phyloP scores from a whole-genome alignment of 2,797 vertebrate species.

The Cyclopterus lumpus region DNA sequence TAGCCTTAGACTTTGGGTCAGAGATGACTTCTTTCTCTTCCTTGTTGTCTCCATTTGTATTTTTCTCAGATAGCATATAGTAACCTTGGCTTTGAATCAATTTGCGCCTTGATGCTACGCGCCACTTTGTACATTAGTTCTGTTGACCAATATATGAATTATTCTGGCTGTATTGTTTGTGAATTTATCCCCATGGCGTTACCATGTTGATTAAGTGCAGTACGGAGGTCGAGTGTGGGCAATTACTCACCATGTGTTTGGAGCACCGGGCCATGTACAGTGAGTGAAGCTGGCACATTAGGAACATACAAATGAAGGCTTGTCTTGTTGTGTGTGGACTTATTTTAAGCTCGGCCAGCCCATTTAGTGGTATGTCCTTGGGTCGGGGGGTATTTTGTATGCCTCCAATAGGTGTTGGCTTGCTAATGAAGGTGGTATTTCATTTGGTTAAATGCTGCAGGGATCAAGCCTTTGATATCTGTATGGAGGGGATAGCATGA shows the following conservation, averaged over 20 bases:
- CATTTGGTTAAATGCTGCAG: conserved; percentile 83
- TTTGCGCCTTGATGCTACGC: conserved; percentile 64
- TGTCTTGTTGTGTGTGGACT: conserved; percentile 65
- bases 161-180: conserved; percentile 77
- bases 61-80: conserved; percentile 52
- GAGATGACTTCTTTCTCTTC: conserved; percentile 10
- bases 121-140: conserved; percentile 69
- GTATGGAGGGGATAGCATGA: conserved; percentile 67
- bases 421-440: conserved; percentile 80
- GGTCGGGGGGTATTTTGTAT: conserved; percentile 69
- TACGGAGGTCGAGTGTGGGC: conserved; percentile 79
- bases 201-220: conserved; percentile 79
- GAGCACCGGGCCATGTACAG: conserved; percentile 75
- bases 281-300: conserved; percentile 78
- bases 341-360: conserved; percentile 75
- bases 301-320: conserved; percentile 82
- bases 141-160: conserved; percentile 83
- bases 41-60: conserved; percentile 43
- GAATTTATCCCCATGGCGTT: conserved; percentile 77
- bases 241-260: conserved; percentile 81
- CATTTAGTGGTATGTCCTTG: conserved; percentile 75
- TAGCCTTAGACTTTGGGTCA: conserved; percentile 8
- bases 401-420: conserved; percentile 67
- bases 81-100: conserved; percentile 79
- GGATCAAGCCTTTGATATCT: conserved; percentile 72